Base-by-base conservation (phyloP, 2,113 vertebrate genomes). In the Pampusana beccarii region DNA sequence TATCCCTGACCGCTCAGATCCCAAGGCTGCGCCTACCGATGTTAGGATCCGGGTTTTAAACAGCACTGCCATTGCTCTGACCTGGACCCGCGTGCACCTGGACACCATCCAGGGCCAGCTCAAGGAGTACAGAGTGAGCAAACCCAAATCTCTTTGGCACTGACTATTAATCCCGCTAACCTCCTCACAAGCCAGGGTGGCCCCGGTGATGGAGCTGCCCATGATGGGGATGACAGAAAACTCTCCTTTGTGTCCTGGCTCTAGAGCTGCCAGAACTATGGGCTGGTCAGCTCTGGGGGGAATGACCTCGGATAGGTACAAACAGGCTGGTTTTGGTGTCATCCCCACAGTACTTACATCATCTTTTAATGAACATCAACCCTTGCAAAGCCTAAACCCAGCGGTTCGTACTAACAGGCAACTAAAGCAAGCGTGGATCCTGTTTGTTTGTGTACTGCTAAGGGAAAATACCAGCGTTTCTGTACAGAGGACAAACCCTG, bases 41-140 rank as follows among this genome's bases (percentile, higher is more conserved):
- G 96, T 99, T 97, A 98, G 97, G 90, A 98, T 99, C 67, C 98
- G 98, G 50, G 97, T 99, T 69, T 82, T 98, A 57, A 98, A 99
- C 98, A 99, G 98, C 98, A 99, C 98, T 28, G 98, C 98, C 96
- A 96, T 98, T 48, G 95, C 97, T 92, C 82, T 99, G 66, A 98
- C 98, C 92, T 99, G 99, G 99, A 99, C 95, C 77, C 97, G 98
- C 6, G 99, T 99, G 90, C 98, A 99, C 92, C 96, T 98, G 73
- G 98, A 98, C 97, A 98, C 98, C 93, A 96, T 99, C 90, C 98
- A 97, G 93, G 99, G 99, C 94, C 99, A 98, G 91, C 99, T 99
- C 95, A 99, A 98, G 95, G 99, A 99, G 96, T 99, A 99, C 97
- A 98, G 98, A 98, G 99, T 99, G 98, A 99, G 98, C 90, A 91